Evolutionary conservation across 2,113 vertebrate genomes (phyloP).

Genomic region (Elgaria multicarinata): DNA sequence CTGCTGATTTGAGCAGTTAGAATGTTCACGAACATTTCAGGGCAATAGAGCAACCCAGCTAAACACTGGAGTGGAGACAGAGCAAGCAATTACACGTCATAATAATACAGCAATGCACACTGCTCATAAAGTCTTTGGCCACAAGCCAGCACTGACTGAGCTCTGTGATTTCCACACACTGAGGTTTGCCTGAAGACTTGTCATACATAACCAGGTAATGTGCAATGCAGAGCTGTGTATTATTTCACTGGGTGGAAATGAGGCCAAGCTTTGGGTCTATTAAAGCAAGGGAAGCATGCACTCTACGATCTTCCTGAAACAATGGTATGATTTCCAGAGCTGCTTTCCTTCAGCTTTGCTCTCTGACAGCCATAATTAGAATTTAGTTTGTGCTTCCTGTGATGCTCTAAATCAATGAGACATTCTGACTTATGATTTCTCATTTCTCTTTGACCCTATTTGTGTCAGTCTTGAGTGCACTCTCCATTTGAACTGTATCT

Average conservation of each 20-base stretch:
- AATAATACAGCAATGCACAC: not conserved
- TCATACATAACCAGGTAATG: not conserved
- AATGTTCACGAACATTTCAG: not conserved
- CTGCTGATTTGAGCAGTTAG: not conserved
- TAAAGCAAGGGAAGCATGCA: not conserved
- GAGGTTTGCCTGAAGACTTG: not conserved
- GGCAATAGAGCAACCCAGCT: not conserved
- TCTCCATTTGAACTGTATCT: not conserved
- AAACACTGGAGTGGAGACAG: not conserved
- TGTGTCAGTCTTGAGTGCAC: not conserved
- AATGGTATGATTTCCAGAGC: not conserved
- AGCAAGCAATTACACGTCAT: too few relatives aligned
- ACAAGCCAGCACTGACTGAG: not conserved
- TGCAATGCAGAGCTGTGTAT: too few relatives aligned
- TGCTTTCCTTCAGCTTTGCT: not conserved
- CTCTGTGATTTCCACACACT: not conserved
- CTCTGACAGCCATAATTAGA: not conserved
- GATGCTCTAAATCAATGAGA: slow-evolving; percentile 10
- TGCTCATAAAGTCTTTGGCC: not conserved
- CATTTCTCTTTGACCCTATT: slow-evolving; percentile 5
- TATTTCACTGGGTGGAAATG: not conserved
- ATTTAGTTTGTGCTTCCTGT: not conserved
- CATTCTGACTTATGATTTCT: slow-evolving; percentile 3
- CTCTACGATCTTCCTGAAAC: not conserved
- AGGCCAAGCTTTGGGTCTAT: not conserved